Evolutionary conservation across 2,888 invertebrate species (phyloP).

Genomic region (Endotricha flammealis): DNA sequence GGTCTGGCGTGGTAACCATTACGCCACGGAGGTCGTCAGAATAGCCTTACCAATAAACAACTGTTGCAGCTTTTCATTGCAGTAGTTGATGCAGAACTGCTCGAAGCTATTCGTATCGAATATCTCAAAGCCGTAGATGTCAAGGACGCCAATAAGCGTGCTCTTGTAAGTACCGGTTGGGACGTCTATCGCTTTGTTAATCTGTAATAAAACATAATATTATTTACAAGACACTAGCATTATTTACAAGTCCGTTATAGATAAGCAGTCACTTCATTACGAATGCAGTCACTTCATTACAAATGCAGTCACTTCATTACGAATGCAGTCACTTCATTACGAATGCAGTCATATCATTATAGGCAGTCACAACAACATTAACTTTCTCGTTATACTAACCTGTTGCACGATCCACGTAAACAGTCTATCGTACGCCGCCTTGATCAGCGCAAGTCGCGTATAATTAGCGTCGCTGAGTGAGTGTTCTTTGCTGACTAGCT

Average conservation of each 20-base stretch:
- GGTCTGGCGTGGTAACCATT: too few relatives aligned
- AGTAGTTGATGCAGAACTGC: constrained; percentile 99
- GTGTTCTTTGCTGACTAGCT: constrained; percentile 86
- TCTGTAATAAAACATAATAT: constrained; percentile 59
- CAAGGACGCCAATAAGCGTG: constrained; percentile 95
- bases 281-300: too few relatives aligned
- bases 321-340: too few relatives aligned
- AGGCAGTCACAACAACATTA: too few relatives aligned
- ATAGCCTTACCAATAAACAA: constrained; percentile 93
- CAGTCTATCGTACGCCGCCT: constrained; percentile 96
- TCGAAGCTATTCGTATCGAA: constrained; percentile 98
- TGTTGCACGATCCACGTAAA: constrained; percentile 95
- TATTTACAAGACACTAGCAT: too few relatives aligned
- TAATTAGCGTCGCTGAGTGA: constrained; percentile 90
- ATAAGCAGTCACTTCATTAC: too few relatives aligned
- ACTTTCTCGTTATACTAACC: too few relatives aligned
- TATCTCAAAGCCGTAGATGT: constrained; percentile 99
- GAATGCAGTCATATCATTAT: too few relatives aligned
- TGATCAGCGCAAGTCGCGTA: constrained; percentile 94
- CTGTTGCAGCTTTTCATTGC: constrained; percentile 98
- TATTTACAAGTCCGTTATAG: too few relatives aligned
- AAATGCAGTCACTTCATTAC: too few relatives aligned
- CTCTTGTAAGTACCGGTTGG: constrained; percentile 81
- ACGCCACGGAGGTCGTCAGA: too few relatives aligned
- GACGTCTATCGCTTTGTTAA: constrained; percentile 94